A percentile compares a stretch with the other conserved stretches of the same genome.
phyloP scores from a whole-genome alignment of 2,888 invertebrate species.

The Ichneumon xanthorius region DNA sequence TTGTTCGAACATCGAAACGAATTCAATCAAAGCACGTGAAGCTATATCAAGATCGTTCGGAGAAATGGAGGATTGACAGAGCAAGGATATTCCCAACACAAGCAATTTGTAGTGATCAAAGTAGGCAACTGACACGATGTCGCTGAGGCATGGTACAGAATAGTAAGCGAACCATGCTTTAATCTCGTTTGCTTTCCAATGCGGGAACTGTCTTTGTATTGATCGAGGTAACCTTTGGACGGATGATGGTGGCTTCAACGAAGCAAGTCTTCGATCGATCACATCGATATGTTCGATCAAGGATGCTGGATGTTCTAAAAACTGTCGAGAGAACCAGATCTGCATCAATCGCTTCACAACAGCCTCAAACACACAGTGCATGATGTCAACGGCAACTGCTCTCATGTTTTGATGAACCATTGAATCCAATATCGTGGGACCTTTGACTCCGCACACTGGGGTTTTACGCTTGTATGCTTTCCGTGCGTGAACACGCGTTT shows the following conservation, averaged over 20 bases:
- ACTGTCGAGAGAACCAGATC: background rate
- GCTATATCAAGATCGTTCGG: background rate
- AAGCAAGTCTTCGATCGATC: conserved; percentile 25
- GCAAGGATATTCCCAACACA: conserved; percentile 14
- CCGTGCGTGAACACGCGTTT: background rate
- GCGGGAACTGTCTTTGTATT: background rate
- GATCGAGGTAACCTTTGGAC: conserved; percentile 5
- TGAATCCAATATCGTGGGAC: background rate
- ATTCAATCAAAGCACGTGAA: background rate
- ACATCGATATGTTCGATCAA: conserved; percentile 9
- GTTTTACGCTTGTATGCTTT: background rate
- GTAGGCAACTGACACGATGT: no score
- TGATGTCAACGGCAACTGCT: background rate
- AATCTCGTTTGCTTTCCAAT: conserved; percentile 31
- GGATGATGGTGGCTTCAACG: conserved; percentile 30
- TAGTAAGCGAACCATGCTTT: background rate
- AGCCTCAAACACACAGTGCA: background rate
- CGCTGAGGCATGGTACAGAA: conserved; percentile 8
- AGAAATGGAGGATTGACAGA: background rate
- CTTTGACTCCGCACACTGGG: background rate
- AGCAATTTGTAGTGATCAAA: conserved; percentile 41
- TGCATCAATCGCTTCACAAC: background rate
- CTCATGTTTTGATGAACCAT: background rate
- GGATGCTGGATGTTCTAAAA: background rate
- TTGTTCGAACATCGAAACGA: background rate